Evolutionary conservation across 2,113 vertebrate species (phyloP), one percentile per base, ranked within the genome.

Genomic region (Raja brachyura): DNA sequence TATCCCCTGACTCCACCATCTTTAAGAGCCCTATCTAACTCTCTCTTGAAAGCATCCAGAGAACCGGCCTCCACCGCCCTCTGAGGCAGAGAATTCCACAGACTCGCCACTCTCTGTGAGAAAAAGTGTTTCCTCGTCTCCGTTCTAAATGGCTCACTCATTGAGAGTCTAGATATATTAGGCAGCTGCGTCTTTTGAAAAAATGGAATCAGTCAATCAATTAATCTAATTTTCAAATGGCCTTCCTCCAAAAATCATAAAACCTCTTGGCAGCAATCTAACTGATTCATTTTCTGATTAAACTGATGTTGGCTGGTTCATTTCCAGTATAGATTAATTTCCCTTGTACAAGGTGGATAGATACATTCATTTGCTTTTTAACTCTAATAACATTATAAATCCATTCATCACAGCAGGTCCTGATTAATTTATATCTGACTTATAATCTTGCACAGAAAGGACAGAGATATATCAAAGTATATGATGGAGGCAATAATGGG

Each of bases 201-300:
- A 13, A 63, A 13, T 13, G 28, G 61, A 59, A 63, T 61, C 56
- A 61, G 28, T 86, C 83, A 86, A 86, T 61, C 56, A n/a, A 61
- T 86, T 86, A 86, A 85, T 59, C 8, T 85, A 85, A 54, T 81
- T 81, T 81, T 81, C n/a, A 11, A 54, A 81, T 20, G 48, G 25
- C 20, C 22, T 25, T 22, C 56, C 56, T 83, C 79, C 48, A 59
- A 59, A 28, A 56, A 28, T 81, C 18, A n/a, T 16, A 61, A 86
- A 86, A 61, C 1, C 11, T 86, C 56, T n/a, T 86, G 5, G 56
- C 56, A n/a, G 83, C 5, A 5, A n/a, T 61, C 83, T 61, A n/a
- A 86, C 28, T 86, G 83, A 86, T 86, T n/a, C 4, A 61, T 63
- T 28, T 59, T 86, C 25, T n/a, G 56, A 61, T 86, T 61, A 61